These are phyloP conservation scores for Drosophila kambysellisi DNA, from an alignment of 2,888 invertebrate genomes.

Conservation along the genomic window DNA sequence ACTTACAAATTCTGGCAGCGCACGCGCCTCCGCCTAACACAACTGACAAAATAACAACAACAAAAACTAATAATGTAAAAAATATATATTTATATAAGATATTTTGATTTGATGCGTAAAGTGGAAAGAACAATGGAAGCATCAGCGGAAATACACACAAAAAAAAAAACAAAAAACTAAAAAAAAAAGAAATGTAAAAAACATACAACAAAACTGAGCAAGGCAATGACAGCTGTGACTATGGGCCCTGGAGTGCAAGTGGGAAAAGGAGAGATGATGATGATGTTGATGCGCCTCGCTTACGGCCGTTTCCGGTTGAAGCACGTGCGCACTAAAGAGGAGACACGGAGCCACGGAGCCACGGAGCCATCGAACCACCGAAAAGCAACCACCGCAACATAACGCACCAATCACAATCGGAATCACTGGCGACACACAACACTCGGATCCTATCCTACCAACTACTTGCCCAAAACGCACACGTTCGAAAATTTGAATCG, in stretches of 20 bases:
- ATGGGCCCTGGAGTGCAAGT: conserved; percentile 14
- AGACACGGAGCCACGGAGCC: conserved; percentile 43
- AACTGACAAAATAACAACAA: conserved; percentile 20
- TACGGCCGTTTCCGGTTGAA: conserved; percentile 83
- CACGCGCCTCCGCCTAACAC: conserved; percentile 46
- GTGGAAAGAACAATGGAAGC: conserved; percentile 79
- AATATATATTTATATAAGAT: conserved; percentile 46
- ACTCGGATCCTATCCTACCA: conserved; percentile 27
- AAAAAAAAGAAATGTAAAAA: conserved; percentile 44
- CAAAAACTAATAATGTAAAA: conserved; percentile 22
- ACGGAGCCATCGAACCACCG: conserved; percentile 36
- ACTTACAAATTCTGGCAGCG: conserved; percentile 71
- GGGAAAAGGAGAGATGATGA: conserved; percentile 42
- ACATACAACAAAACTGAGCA: conserved; percentile 50
- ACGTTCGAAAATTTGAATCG: conserved; percentile 68
- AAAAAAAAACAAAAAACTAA: conserved; percentile 29
- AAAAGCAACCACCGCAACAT: conserved; percentile 56
- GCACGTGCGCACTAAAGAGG: conserved; percentile 81
- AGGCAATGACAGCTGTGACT: conserved; percentile 60
- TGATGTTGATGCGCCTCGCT: conserved; percentile 76
- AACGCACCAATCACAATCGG: conserved; percentile 56
- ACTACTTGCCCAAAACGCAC: conserved; percentile 80
- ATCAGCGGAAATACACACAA: conserved; percentile 73
- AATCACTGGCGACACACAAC: conserved; percentile 30
- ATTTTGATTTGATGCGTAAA: conserved; percentile 74